Evolutionary conservation across 2,113 vertebrate species (phyloP), one percentile per base, ranked within the genome.

Genomic region (Percina caprodes): DNA sequence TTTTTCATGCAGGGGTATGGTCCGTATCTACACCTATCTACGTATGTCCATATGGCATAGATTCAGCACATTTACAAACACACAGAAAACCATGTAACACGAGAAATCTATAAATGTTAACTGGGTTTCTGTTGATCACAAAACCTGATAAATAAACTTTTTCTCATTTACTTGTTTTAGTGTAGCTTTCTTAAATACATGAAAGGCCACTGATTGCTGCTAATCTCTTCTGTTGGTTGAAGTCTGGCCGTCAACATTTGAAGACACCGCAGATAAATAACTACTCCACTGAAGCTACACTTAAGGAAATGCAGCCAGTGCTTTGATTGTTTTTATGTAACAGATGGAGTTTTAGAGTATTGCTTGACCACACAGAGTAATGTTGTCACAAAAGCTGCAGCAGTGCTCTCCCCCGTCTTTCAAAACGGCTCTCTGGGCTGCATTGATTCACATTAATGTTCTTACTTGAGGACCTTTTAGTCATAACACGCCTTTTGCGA

Each of bases 311-410:
- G 11, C 21, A 51, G 59, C 19, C 48, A 19, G 24, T 1, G 6
- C 19, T 62, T 45, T 35, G 45, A 61, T 71, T 52, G 45, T 49
- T 72, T 72, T 49, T 23, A 18, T 14, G 35, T 33, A 46, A 39
- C 74, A 61, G 76, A 71, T 66, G 35, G 59, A 21, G 4, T 23
- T 51, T 21, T 33, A 51, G 15, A 58, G 59, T 39, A 12, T 19
- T 62, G 46, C 39, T 69, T 67, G 65, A 84, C 69, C 69, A 71
- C 39, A 9, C 35, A 52, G 74, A 24, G 46, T 39, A 30, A 70
- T 54, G 23, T 16, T 73, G 54, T 54, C 33, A 19, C 30, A 2
- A 15, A 46, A 12, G 21, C 69, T 58, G 51, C 26, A 14, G 65
- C 21, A 49, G 26, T 14, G 24, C 58, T 18, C 4, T 16, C 48